Conservation (phyloP, 1,140 invertebrate species). For the Lepidurus couesii region DNA sequence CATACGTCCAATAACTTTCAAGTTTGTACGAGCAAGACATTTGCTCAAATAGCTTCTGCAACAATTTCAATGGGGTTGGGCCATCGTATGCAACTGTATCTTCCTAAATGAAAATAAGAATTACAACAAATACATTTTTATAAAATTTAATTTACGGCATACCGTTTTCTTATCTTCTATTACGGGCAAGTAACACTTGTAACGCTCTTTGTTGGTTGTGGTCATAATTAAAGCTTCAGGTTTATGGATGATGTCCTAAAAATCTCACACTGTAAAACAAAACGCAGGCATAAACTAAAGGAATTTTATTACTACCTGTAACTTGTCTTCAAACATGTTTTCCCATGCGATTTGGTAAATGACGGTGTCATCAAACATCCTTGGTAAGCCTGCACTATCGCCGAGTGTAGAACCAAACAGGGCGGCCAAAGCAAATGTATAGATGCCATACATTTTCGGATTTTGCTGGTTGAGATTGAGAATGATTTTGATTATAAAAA, state of each 20-base stretch:
- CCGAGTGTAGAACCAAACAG: slow-evolving; percentile 27
- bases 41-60: slow-evolving; percentile 67
- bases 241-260: slow-evolving; percentile 25
- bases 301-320: slow-evolving; percentile 34
- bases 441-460: not conserved
- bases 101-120: slow-evolving; percentile 40
- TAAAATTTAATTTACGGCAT: not conserved
- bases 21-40: slow-evolving; percentile 74
- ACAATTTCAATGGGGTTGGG: slow-evolving; percentile 65
- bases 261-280: not conserved
- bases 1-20: slow-evolving; percentile 96
- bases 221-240: slow-evolving; percentile 26
- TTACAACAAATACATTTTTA: not conserved
- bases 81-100: slow-evolving; percentile 48
- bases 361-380: slow-evolving; percentile 73
- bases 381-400: slow-evolving; percentile 44
- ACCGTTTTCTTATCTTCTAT: slow-evolving; percentile 34
- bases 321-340: slow-evolving; percentile 26
- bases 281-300: slow-evolving; percentile 7
- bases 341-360: slow-evolving; percentile 71
- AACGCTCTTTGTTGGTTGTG: slow-evolving; percentile 30
- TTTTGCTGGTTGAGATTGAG: not conserved
- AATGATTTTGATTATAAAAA: no score
- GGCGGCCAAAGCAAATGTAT: not conserved
- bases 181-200: slow-evolving; percentile 27